Base-by-base conservation (phyloP, 2,113 vertebrate species). In the Prolemur simus region DNA sequence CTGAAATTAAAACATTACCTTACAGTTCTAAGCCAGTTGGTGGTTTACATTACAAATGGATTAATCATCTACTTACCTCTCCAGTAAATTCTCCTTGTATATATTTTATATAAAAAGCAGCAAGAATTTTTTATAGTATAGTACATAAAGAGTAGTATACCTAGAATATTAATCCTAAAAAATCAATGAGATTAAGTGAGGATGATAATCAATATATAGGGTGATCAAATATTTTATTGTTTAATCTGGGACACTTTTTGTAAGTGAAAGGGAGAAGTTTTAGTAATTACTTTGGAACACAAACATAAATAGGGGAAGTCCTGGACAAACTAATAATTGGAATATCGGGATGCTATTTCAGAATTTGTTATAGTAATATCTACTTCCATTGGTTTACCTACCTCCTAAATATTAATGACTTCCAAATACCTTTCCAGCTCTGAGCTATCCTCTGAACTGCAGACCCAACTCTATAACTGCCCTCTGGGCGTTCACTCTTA, bases 1-100 rank as follows among this genome's bases (percentile, higher is more conserved):
- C 6, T 78, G 25, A 94, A 84, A 87, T 89, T 76, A 60, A 96
- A 95, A 93, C 56, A 52, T 60, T 47, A 86, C 12, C 39, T 73
- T 37, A 60, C 18, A 94, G 81, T 56, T 73, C 21, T 91, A 91
- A 96, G 74, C 32, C 47, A 20, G 58, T 68, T 88, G 63, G 49
- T 82, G 47, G 54, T 84, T 94, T 80, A 63, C 23, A 71, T 56
- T 69, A 71, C 25, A 95, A 89, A 89, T 84, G 29, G 29, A 77
- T 60, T 74, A 63, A 37, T 69, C 15, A 76, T 21, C 66, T 88
- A 82, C 39, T 90, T 3, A 74, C 20, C 9, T 64, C 56, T 54
- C 5, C 27, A 85, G 45, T 32, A 32, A 95, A 39, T 78, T 77
- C 1, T 86, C 21, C 4, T 81, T 49, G 13, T 58, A 68, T 11